These are phyloP conservation scores for Sebastolobus alascanus DNA, from an alignment of 2,797 vertebrate species.

Conservation along the genomic window DNA sequence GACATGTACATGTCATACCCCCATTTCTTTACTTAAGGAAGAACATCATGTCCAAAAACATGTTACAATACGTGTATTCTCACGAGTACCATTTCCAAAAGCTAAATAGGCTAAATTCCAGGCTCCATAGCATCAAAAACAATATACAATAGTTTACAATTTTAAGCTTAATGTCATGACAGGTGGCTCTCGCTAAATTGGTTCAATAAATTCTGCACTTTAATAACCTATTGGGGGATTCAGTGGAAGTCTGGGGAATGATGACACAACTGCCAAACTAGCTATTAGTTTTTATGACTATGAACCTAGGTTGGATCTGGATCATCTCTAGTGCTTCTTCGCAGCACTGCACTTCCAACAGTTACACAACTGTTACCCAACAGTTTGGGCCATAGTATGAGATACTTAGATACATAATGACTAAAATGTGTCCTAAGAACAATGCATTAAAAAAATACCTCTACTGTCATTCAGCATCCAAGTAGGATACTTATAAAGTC, in stretches of 20 bases:
- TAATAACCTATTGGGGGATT: neutral
- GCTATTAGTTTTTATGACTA: conserved; percentile 21
- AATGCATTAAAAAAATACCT: neutral
- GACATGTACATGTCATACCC: neutral
- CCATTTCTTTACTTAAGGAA: neutral
- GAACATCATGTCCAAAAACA: neutral
- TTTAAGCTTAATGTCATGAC: neutral
- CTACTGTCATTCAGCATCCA: neutral
- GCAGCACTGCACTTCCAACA: neutral
- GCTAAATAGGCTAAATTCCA: neutral
- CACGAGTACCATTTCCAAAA: neutral
- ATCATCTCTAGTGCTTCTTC: neutral
- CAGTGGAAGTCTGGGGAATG: neutral
- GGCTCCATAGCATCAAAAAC: neutral
- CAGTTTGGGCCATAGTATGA: neutral
- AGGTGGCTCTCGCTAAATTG: neutral
- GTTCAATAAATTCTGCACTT: conserved; percentile 18
- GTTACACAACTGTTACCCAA: neutral
- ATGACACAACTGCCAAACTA: neutral
- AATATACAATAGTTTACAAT: neutral
- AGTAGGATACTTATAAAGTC: neutral
- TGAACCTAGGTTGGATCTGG: conserved; percentile 1
- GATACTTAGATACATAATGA: neutral
- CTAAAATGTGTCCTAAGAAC: neutral
- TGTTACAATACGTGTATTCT: neutral